phyloP scores from a whole-genome alignment of 2,113 vertebrate species.

The Cervus canadensis region DNA sequence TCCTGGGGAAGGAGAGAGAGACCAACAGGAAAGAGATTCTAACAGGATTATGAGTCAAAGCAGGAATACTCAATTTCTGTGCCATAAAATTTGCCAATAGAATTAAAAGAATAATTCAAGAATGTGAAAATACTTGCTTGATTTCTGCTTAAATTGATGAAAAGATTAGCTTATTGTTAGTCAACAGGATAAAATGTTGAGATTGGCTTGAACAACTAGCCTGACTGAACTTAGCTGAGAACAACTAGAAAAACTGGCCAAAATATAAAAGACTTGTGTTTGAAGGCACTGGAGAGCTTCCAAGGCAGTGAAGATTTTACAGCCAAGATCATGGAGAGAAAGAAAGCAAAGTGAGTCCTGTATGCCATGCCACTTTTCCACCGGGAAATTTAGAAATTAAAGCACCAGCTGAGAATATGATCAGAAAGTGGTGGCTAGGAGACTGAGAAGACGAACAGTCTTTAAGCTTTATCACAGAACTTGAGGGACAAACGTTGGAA shows the following conservation, averaged over 20 bases:
- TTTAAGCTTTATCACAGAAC: not conserved
- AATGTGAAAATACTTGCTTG: not conserved
- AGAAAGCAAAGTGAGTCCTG: not conserved
- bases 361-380: not conserved
- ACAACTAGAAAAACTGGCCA: not conserved
- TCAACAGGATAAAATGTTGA: not conserved
- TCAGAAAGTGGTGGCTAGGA: not conserved
- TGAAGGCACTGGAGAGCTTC: not conserved
- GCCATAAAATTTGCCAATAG: not conserved
- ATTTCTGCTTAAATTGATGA: not conserved
- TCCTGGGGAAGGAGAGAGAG: not conserved
- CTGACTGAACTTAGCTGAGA: not conserved
- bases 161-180: not conserved
- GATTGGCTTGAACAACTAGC: not conserved
- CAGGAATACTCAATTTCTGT: not conserved
- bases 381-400: not conserved
- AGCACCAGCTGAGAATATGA: not conserved
- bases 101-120: not conserved
- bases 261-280: not conserved
- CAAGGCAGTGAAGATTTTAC: not conserved
- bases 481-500: not conserved
- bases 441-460: not conserved
- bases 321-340: not conserved
- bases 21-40: not conserved
- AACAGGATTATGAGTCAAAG: not conserved